phyloP scores from a whole-genome alignment of 1,140 invertebrate genomes.

The Macrobrachium rosenbergii region DNA sequence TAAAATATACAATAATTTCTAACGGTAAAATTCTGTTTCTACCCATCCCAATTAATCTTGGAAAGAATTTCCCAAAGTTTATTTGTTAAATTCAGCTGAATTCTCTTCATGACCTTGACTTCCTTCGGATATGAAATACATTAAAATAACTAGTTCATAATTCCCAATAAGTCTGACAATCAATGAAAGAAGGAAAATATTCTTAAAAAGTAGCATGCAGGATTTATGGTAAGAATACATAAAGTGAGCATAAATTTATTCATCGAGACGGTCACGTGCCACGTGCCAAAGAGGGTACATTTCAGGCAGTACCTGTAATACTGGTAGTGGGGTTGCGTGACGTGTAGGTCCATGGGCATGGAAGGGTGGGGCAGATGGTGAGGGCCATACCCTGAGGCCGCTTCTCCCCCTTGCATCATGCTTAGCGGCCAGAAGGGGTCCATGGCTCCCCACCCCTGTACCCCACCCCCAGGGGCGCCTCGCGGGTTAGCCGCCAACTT shows the following conservation, averaged over 20 bases:
- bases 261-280: not conserved
- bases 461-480: conserved; percentile 57
- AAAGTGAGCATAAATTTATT: not conserved
- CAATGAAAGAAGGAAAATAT: no score
- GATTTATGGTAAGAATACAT: no score
- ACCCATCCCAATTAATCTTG: no score
- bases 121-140: no score
- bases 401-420: conserved; percentile 60
- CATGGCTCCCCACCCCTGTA: conserved; percentile 60
- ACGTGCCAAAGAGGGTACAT: not conserved
- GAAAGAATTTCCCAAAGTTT: no score
- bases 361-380: conserved; percentile 58
- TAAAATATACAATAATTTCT: no score
- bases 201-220: no score
- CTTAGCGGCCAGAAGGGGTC: conserved; percentile 57
- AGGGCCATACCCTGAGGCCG: conserved; percentile 44
- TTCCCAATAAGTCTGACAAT: no score
- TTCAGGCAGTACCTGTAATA: conserved; percentile 43
- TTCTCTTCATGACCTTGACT: not conserved
- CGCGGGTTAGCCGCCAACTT: conserved; percentile 58
- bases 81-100: not conserved
- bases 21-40: no score
- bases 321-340: conserved; percentile 58
- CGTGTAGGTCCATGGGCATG: conserved; percentile 61
- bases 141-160: no score